Evolutionary conservation across 2,888 invertebrate genomes (phyloP).

Genomic region (Margaritifera margaritifera): DNA sequence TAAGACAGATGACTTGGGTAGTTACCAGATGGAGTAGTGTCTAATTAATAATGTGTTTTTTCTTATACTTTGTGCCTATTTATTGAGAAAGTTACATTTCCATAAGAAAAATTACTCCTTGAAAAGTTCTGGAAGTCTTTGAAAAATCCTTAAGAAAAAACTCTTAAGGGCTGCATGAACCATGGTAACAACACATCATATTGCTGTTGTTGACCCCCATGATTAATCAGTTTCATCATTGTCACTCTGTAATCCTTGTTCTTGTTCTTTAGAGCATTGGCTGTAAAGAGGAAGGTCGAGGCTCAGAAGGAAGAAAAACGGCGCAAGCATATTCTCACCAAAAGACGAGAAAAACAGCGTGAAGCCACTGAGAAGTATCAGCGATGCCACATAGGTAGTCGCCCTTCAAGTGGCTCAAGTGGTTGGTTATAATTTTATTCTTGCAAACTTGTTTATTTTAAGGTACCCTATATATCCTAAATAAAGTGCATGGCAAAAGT

Average conservation of each 20-base stretch:
- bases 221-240: not conserved
- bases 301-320: slow-evolving; percentile 64
- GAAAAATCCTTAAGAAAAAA: no score
- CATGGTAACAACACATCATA: not conserved
- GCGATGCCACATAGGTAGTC: slow-evolving; percentile 49
- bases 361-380: slow-evolving; percentile 70
- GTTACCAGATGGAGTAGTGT: no score
- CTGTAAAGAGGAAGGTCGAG: slow-evolving; percentile 58
- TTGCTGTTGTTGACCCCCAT: not conserved
- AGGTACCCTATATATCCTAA: no score
- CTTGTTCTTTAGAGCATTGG: slow-evolving; percentile 51
- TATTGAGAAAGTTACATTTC: no score
- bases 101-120: no score
- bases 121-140: not conserved
- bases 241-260: not conserved
- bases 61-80: no score
- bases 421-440: slow-evolving; percentile 3
- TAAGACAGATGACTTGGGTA: no score
- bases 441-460: not conserved
- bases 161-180: not conserved
- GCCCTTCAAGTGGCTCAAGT: slow-evolving; percentile 39
- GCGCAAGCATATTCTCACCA: slow-evolving; percentile 63
- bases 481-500: no score
- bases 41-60: no score
- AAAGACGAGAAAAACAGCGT: slow-evolving; percentile 61